A percentile compares a stretch with the other conserved stretches of the same genome.
Conservation (phyloP, 1,140 invertebrate species). For the Achatina immaculata region DNA sequence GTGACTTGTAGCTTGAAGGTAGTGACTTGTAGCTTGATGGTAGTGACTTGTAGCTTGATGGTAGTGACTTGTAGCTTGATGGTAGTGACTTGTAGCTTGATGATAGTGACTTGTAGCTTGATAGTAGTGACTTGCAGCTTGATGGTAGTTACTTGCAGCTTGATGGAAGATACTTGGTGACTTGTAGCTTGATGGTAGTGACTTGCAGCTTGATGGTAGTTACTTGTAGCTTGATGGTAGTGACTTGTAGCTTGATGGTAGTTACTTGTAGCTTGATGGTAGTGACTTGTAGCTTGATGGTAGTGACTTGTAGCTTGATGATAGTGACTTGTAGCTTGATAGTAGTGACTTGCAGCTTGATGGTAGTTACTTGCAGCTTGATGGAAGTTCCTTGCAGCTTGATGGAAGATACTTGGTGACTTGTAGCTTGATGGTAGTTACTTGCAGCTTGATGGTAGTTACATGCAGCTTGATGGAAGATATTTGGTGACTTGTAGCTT, state of each 20-base stretch:
- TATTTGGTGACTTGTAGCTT: no score
- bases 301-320: neutral
- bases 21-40: neutral
- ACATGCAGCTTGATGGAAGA: neutral
- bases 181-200: neutral
- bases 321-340: no score
- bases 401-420: neutral
- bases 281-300: no score
- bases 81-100: neutral
- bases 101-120: neutral
- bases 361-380: no score
- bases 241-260: neutral
- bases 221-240: no score
- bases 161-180: no score
- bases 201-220: neutral
- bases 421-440: neutral
- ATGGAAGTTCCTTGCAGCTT: no score
- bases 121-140: neutral
- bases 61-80: neutral
- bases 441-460: no score
- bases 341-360: neutral
- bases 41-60: neutral
- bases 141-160: no score
- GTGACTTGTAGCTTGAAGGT: neutral
- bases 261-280: no score